phyloP scores from a whole-genome alignment of 1,140 invertebrate genomes.

The Paraescarpia echinospica region DNA sequence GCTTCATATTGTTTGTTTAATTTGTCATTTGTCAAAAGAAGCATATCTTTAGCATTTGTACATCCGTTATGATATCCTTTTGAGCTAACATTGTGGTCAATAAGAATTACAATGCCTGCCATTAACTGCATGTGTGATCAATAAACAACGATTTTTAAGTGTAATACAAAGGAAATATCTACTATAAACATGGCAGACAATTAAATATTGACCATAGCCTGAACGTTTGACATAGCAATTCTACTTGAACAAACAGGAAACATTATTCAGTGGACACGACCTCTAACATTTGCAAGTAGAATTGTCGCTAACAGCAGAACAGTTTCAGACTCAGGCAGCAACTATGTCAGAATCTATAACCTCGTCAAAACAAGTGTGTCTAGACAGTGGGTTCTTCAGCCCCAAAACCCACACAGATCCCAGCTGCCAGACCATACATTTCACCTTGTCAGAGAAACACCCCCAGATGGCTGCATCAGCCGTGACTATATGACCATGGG shows the following conservation, averaged over 20 bases:
- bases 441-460: background rate
- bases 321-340: background rate
- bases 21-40: background rate
- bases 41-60: background rate
- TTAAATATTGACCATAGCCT: background rate
- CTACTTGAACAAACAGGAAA: too few relatives aligned
- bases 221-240: background rate
- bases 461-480: background rate
- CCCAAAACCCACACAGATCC: background rate
- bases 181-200: background rate
- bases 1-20: background rate
- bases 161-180: background rate
- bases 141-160: too few relatives aligned
- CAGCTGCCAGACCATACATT: background rate
- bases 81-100: too few relatives aligned
- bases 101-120: too few relatives aligned
- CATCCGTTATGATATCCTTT: too few relatives aligned
- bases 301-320: background rate
- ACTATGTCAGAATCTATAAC: too few relatives aligned
- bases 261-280: background rate
- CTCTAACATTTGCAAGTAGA: background rate
- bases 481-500: background rate
- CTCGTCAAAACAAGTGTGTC: background rate
- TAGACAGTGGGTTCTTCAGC: conserved; percentile 3
- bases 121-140: too few relatives aligned